phyloP scores from a whole-genome alignment of 2,797 vertebrate genomes.

The Aeoliscus strigatus region DNA sequence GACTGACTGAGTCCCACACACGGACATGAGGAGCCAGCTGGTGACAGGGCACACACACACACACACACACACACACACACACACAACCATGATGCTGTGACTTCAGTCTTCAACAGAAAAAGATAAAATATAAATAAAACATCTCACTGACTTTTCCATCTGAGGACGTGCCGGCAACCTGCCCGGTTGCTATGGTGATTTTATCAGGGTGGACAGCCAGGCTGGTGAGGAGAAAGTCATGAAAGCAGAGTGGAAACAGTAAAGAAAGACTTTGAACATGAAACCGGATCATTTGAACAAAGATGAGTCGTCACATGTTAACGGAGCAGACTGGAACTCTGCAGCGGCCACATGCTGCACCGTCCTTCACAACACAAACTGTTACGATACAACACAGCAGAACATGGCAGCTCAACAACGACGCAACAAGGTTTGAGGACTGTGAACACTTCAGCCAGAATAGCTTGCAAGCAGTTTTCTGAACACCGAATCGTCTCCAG shows the following conservation, averaged over 20 bases:
- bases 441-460: no score
- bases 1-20: conserved; percentile 96
- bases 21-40: conserved; percentile 92
- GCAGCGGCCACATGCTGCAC: conserved; percentile 8
- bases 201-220: conserved; percentile 97
- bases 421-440: no score
- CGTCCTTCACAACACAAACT: no score
- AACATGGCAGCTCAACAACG: no score
- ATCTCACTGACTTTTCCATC: conserved; percentile 91
- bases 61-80: conserved; percentile 3
- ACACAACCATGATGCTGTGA: neutral
- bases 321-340: conserved; percentile 22
- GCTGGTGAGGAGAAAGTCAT: conserved; percentile 63
- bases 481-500: no score
- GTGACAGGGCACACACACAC: conserved; percentile 55
- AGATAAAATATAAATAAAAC: neutral
- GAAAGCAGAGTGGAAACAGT: conserved; percentile 24
- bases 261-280: conserved; percentile 45
- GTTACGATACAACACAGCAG: no score
- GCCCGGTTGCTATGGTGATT: conserved; percentile 98
- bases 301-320: conserved; percentile 45
- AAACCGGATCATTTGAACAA: conserved; percentile 42
- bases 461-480: no score
- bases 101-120: conserved; percentile 17
- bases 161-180: conserved; percentile 93